Base-by-base conservation (phyloP, 2,888 invertebrate species). In the Melanotus villosus region DNA sequence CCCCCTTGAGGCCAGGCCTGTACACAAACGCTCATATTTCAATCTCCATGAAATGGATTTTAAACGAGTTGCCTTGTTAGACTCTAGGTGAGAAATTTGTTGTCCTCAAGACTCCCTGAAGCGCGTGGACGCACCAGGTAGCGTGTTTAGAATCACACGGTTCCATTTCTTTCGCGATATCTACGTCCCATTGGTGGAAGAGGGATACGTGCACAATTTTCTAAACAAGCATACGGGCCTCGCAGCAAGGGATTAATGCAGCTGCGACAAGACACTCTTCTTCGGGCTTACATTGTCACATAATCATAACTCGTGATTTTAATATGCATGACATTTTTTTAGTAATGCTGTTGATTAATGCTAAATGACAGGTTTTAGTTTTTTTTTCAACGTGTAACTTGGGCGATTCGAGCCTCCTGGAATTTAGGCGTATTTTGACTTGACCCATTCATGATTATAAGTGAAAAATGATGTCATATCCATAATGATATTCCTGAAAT, bases 81-180 rank as follows among this genome's bases (percentile, higher is more conserved):
- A 78, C 81, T 79, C 82, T 82, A 84, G 84, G 84, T 84, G 84
- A 84, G 84, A 84, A 84, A 84, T 84, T 84, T 82, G 83, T 84
- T 84, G 84, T 84, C 83, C 81, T 77, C 74, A 72, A 73, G 83
- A 82, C 81, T 78, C 79, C 84, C 84, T 76, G 82, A 78, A 71
- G 84, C 73, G 81, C 72, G 65, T 54, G 69, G 74, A 68, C 78
- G 73, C 79, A 75, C 80, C 81, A 73, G 80, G 79, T 76, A 76
- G 80, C 79, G 74, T 79, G 73, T 80, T 79, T 75, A 76, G 73
- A 76, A 79, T 72, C 65, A 64, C 65, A 65, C 59, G 50, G 32
- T 32, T 26, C 32, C 23, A 50, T 45, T 58, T 65, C 64, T 60
- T 57, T 14, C 38, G 54, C 21, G 38, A 56, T 23, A 45, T 57